Evolutionary conservation across 2,888 invertebrate species (phyloP).

Genomic region (Pandemis heparana): DNA sequence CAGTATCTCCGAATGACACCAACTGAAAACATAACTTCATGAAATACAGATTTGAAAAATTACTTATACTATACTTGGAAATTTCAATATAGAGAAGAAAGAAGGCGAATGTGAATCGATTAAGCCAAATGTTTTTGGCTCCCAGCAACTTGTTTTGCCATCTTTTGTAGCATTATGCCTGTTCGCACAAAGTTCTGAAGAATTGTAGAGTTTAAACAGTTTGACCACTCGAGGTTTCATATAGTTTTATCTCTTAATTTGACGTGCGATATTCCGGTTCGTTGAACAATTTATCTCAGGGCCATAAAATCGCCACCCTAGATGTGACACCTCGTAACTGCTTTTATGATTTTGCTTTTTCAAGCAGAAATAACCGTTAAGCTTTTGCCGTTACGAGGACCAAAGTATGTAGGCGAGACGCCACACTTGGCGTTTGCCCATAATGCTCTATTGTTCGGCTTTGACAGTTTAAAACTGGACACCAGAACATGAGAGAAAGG

Average conservation of each 20-base stretch:
- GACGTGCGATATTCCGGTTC: background rate
- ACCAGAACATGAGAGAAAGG: too few species aligned
- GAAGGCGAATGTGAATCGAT: too few species aligned
- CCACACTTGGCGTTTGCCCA: too few species aligned
- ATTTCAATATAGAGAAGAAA: too few species aligned
- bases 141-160: background rate
- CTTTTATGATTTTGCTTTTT: background rate
- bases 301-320: background rate
- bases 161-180: too few species aligned
- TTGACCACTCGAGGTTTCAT: background rate
- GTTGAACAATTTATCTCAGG: background rate
- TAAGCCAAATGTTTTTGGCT: too few species aligned
- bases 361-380: background rate
- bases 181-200: too few species aligned
- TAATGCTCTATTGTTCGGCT: too few species aligned
- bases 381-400: background rate
- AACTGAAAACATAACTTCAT: conserved; percentile 59
- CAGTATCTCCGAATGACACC: conserved; percentile 75
- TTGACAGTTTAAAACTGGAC: too few species aligned
- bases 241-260: background rate
- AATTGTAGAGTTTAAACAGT: background rate
- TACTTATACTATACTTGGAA: too few species aligned
- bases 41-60: background rate
- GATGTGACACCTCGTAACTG: conserved; percentile 40
- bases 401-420: background rate